Evolutionary conservation across 2,888 invertebrate species (phyloP).

Genomic region (Ophion ellenae): DNA sequence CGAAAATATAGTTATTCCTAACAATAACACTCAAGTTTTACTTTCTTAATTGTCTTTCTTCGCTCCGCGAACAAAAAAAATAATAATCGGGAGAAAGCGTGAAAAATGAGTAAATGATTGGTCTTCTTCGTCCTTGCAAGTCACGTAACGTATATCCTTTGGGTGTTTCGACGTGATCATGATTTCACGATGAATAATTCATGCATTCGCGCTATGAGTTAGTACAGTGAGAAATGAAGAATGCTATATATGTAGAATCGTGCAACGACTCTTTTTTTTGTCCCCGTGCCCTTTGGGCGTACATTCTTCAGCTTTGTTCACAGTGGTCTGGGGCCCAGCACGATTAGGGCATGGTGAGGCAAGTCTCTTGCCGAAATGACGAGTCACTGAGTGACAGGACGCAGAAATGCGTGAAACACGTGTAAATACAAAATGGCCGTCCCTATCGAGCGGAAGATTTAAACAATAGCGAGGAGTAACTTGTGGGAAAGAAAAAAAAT

Average conservation of each 20-base stretch:
- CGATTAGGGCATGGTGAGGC: slow-evolving; percentile 40
- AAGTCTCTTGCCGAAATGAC: slow-evolving; percentile 74
- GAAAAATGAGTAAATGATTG: no score
- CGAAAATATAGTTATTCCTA: no score
- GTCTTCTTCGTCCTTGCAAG: slow-evolving; percentile 9
- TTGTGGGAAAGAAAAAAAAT: slow-evolving; percentile 1
- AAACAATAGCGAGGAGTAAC: slow-evolving; percentile 8
- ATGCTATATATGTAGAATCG: neutral
- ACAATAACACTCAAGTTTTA: no score
- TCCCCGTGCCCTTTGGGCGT: no score
- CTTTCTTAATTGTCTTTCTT: no score
- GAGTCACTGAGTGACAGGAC: slow-evolving; percentile 74
- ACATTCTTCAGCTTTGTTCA: no score
- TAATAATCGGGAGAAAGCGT: no score
- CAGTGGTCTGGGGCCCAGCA: no score
- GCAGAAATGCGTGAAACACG: slow-evolving; percentile 75
- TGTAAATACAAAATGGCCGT: slow-evolving; percentile 73
- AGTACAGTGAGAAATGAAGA: slow-evolving; percentile 11
- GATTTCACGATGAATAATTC: slow-evolving; percentile 42
- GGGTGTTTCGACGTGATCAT: neutral
- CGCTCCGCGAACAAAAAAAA: no score
- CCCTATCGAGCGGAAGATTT: slow-evolving; percentile 52
- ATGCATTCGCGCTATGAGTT: slow-evolving; percentile 26
- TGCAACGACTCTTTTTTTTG: no score
- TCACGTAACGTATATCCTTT: neutral